Percentiles rank a stretch among this genome's conserved stretches.
Evolutionary conservation across 2,888 invertebrate species (phyloP).

Genomic region (Limnephilus rhombicus): DNA sequence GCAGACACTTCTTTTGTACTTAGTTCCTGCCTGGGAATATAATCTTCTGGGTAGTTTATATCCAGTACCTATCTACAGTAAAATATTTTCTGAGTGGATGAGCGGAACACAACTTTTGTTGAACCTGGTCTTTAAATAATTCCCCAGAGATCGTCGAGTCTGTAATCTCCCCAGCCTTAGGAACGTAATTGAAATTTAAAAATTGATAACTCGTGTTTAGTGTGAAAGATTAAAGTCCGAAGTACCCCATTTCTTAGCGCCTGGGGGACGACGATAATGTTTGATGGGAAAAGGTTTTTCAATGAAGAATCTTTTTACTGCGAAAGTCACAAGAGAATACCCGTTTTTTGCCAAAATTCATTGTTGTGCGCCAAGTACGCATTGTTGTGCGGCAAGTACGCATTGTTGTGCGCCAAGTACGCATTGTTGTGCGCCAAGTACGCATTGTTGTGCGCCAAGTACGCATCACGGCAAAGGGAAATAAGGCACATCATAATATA

Average conservation of each 20-base stretch:
- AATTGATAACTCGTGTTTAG: background rate
- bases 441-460: background rate
- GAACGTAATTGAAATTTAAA: background rate
- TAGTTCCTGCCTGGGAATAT: conserved; percentile 1
- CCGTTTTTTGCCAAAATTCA: background rate
- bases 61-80: background rate
- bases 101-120: background rate
- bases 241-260: background rate
- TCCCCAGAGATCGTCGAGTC: background rate
- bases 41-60: background rate
- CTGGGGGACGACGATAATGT: background rate
- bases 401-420: too few relatives aligned
- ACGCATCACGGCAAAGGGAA: background rate
- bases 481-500: background rate
- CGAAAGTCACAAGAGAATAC: background rate
- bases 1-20: background rate
- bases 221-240: background rate
- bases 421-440: background rate
- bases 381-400: too few relatives aligned
- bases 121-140: background rate
- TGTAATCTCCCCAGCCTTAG: background rate
- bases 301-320: background rate
- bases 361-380: background rate
- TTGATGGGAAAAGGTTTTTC: background rate
- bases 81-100: background rate